Evolutionary conservation across 1,140 invertebrate genomes (phyloP).

Genomic region (Bursaphelenchus mucronatus): DNA sequence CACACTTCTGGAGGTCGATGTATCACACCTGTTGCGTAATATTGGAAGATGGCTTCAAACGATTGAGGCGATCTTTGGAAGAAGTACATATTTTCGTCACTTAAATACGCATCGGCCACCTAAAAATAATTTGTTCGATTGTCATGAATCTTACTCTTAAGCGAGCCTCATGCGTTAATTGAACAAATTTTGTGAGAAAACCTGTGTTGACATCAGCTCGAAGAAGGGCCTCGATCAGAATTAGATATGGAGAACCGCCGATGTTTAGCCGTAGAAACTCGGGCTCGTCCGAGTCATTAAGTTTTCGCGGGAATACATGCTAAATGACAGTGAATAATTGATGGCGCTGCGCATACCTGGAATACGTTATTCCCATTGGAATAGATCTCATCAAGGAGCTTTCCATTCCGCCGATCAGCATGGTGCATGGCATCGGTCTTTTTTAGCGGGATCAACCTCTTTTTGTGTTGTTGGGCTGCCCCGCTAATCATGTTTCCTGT

Average conservation of each 20-base stretch:
- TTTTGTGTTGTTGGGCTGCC: constrained; percentile 56
- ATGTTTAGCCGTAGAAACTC: constrained; percentile 53
- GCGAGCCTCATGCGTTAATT: constrained; percentile 47
- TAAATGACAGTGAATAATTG: constrained; percentile 38
- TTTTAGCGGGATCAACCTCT: constrained; percentile 51
- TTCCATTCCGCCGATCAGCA: constrained; percentile 56
- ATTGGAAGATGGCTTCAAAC: constrained; percentile 57
- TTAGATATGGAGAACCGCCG: constrained; percentile 46
- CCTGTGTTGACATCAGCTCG: constrained; percentile 45
- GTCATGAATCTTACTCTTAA: constrained; percentile 39
- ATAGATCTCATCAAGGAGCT: constrained; percentile 54
- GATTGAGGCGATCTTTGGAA: constrained; percentile 55
- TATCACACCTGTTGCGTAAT: constrained; percentile 56
- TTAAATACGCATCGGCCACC: constrained; percentile 56
- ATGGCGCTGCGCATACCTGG: constrained; percentile 20
- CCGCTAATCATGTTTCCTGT: constrained; percentile 57
- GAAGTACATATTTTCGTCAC: constrained; percentile 45
- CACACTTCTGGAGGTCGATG: constrained; percentile 57
- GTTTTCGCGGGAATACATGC: constrained; percentile 34
- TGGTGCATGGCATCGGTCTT: constrained; percentile 57
- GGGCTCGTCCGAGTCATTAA: constrained; percentile 23
- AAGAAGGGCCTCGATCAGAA: constrained; percentile 52
- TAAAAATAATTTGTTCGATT: constrained; percentile 23
- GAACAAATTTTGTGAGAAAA: constrained; percentile 57
- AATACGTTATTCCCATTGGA: constrained; percentile 31